These are phyloP conservation scores for Sarcophaga caerulescens DNA, from an alignment of 2,888 invertebrate species.

Conservation along the genomic window DNA sequence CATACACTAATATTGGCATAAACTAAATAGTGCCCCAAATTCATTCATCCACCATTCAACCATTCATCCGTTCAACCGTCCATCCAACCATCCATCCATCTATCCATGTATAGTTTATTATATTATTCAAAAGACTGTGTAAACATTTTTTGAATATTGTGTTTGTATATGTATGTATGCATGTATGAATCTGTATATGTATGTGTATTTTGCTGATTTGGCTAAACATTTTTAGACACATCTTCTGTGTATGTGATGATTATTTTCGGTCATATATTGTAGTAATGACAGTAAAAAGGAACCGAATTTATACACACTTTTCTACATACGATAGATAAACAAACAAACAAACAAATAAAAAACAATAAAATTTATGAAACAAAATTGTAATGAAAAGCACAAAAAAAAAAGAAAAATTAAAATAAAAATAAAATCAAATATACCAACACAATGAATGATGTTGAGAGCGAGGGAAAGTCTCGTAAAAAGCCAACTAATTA, in stretches of 20 bases:
- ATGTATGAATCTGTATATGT: not conserved
- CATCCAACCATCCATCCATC: too few relatives aligned
- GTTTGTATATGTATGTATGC: not conserved
- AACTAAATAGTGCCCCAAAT: not conserved
- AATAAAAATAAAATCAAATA: not conserved
- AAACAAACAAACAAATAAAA: not conserved
- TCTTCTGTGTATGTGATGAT: not conserved
- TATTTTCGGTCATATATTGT: constrained; percentile 11
- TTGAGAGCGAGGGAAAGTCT: not conserved
- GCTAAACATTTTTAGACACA: not conserved
- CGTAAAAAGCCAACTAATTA: constrained; percentile 36
- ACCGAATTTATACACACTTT: not conserved
- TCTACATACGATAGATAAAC: not conserved
- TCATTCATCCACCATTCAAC: too few relatives aligned
- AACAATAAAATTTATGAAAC: constrained; percentile 26
- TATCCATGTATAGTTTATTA: constrained; percentile 4
- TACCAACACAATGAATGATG: not conserved
- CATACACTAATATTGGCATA: not conserved
- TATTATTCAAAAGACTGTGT: constrained; percentile 49
- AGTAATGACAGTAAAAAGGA: constrained; percentile 22
- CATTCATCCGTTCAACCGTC: too few relatives aligned
- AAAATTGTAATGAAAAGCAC: constrained; percentile 7
- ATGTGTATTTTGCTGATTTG: constrained; percentile 20
- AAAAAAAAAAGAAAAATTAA: not conserved
- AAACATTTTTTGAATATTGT: constrained; percentile 49